A percentile compares a stretch with the other conserved stretches of the same genome.
These are phyloP conservation scores for Reticulitermes speratus DNA, from an alignment of 1,140 invertebrate genomes.

Conservation along the genomic window DNA sequence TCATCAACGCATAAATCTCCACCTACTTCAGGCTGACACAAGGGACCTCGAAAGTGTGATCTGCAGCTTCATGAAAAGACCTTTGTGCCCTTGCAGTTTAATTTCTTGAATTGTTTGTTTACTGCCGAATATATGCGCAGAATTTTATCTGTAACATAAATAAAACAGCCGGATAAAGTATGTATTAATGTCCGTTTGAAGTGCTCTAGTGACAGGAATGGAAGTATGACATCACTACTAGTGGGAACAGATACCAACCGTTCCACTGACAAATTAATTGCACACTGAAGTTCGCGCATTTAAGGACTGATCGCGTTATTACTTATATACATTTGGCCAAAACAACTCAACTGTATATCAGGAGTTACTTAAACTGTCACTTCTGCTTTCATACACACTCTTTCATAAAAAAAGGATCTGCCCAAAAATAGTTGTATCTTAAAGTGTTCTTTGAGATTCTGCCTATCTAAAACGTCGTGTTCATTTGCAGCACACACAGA, in stretches of 20 bases:
- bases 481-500: no score
- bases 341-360: background rate
- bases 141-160: background rate
- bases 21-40: no score
- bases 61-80: no score
- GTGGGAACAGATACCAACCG: background rate
- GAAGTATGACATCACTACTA: background rate
- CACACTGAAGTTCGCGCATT: background rate
- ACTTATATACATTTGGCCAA: background rate
- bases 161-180: background rate
- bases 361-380: no score
- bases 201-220: background rate
- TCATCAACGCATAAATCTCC: no score
- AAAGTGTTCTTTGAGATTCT: no score
- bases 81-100: background rate
- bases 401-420: no score
- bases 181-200: background rate
- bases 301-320: background rate
- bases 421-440: no score
- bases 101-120: background rate
- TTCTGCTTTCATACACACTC: no score
- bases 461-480: no score
- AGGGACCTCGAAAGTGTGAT: no score
- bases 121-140: slow-evolving; percentile 14
- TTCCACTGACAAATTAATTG: background rate